Base-by-base conservation (phyloP, 2,888 invertebrate species). In the Habroteleia sp. region DNA sequence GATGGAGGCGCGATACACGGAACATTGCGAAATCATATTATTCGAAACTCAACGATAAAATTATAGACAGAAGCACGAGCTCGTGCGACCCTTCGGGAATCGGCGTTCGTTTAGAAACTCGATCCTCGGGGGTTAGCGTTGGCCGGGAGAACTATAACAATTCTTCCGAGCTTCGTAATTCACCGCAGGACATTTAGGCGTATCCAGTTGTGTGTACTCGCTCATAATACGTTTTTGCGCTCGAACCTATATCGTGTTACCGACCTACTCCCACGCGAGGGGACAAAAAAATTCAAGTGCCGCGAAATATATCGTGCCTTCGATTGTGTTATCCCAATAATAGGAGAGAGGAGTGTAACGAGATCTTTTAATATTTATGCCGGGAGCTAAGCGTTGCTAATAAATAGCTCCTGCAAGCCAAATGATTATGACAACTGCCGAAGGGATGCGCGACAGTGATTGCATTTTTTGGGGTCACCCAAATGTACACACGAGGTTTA, bases 31-130 rank as follows among this genome's bases (percentile, higher is more conserved):
- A 75, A 71, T 75, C 60, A 42, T 54, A 75, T 75, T 75, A 75
- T 75, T 71, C 50, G 66, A 50, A 48, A 62, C 56, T 50, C 65
- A 62, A 72, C 71, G 66, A 72, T 76, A 54, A 76, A 76, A 72
- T 76, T 76, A 71, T 75, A 71, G 71, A 71, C 75, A 75, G 68
- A 37, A 58, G 46, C 41, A 17, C 39, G 63, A 16, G 63, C 56
- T 48, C 62, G 56, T 41, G 48, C 58, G 56, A 71, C 58, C 75
- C 75, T 52, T 62, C 71, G 62, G 75, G 71, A 71, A 56, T 73
- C 69, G 27, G 52, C 69, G 39, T 75, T 75, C 66, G 63, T 72
- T 77, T 66, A 65, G 77, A 66, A 77, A 77, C 65, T 69, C 62
- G 75, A 75, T 77, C 73, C 65, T 60, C 11, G 17, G 65, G 72